Base-by-base conservation (phyloP, 1,140 invertebrate species). In the Orussus abietinus region DNA sequence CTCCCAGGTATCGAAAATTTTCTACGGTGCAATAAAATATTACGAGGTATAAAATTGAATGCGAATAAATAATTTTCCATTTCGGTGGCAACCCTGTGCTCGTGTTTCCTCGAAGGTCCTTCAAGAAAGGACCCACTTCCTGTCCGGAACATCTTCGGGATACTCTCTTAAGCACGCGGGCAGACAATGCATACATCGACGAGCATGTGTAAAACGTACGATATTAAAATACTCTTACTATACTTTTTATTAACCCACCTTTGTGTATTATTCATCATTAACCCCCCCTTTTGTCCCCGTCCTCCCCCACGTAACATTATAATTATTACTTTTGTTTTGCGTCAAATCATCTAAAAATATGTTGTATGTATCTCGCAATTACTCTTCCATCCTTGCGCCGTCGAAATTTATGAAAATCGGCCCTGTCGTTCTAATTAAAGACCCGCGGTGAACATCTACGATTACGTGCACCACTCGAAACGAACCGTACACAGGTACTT, bases 341-440 rank as follows among this genome's bases (percentile, higher is more conserved):
- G 32, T 63, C 59, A 63, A 64, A 58, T 60, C 31, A 33, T 64
- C 53, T 52, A 63, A 64, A 64, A 64, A 63, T 63, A 63, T 61
- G 47, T 57, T 43, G 35, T 38, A 50, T 59, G 47, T 55, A 53
- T 62, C 31, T 48, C 49, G n/a, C n/a, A n/a, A n/a, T n/a, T n/a
- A n/a, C n/a, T n/a, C n/a, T n/a, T n/a, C n/a, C n/a, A n/a, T n/a
- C n/a, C n/a, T n/a, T n/a, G n/a, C n/a, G n/a, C n/a, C n/a, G 6
- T 25, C n/a, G n/a, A 25, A 25, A 25, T 25, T 25, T 25, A 25
- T n/a, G 6, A 25, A 25, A 25, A n/a, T n/a, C n/a, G n/a, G n/a
- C n/a, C n/a, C n/a, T n/a, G n/a, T n/a, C n/a, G n/a, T n/a, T n/a
- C n/a, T n/a, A n/a, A n/a, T n/a, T n/a, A n/a, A n/a, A n/a, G n/a